These are phyloP conservation scores for Enteromius anoplus DNA, from an alignment of 2,797 vertebrate species.

Conservation along the genomic window DNA sequence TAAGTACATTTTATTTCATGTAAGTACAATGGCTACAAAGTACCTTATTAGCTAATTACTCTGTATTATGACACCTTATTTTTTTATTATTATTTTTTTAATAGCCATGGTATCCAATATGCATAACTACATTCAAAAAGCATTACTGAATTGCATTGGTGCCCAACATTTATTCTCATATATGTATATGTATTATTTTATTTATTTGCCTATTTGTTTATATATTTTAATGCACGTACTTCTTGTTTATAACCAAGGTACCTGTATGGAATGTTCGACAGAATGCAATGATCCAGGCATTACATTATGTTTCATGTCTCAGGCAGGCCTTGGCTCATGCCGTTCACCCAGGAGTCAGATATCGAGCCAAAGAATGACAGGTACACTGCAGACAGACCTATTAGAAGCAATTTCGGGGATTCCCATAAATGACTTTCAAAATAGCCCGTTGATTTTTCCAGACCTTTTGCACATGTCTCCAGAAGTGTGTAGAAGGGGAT, in stretches of 20 bases:
- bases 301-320: background rate
- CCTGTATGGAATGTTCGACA: background rate
- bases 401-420: constrained; percentile 67
- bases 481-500: constrained; percentile 45
- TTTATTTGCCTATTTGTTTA: background rate
- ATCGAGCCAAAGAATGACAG: constrained; percentile 57
- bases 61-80: too few species aligned
- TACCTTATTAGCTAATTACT: too few species aligned
- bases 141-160: constrained; percentile 3
- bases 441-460: constrained; percentile 58
- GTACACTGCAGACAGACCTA: constrained; percentile 61
- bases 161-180: constrained; percentile 24
- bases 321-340: constrained; percentile 35
- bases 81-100: too few species aligned
- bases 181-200: background rate
- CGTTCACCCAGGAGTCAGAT: constrained; percentile 23
- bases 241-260: background rate
- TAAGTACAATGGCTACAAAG: too few species aligned
- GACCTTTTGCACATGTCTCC: constrained; percentile 48
- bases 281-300: constrained; percentile 20
- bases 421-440: constrained; percentile 65
- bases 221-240: background rate
- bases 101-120: too few species aligned
- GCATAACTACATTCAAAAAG: constrained; percentile 9
- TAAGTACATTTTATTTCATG: too few species aligned